Evolutionary conservation across 2,888 invertebrate species (phyloP).

Genomic region (Brassicogethes aeneus): DNA sequence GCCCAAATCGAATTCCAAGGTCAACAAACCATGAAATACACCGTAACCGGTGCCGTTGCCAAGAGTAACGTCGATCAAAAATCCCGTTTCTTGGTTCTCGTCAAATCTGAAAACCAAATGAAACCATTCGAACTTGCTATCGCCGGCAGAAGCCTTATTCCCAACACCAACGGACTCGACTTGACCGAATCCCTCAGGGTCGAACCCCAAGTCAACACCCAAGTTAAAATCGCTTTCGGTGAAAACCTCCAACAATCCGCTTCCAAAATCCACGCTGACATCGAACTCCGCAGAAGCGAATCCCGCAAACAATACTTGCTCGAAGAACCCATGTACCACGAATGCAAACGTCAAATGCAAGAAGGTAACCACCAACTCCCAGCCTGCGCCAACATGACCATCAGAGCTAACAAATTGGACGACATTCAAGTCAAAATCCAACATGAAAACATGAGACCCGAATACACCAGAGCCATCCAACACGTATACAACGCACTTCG

Average conservation of each 20-base stretch:
- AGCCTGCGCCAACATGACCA: constrained; percentile 48
- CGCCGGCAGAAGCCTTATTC: constrained; percentile 41
- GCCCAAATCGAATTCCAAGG: constrained; percentile 48
- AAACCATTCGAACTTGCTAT: constrained; percentile 44
- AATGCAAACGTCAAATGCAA: constrained; percentile 43
- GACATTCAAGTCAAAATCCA: constrained; percentile 42
- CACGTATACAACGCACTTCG: constrained; percentile 38
- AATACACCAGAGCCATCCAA: constrained; percentile 42
- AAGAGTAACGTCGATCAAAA: constrained; percentile 50
- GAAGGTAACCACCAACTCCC: constrained; percentile 45
- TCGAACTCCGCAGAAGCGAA: constrained; percentile 44
- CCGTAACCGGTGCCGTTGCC: constrained; percentile 46
- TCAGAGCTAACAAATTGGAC: constrained; percentile 47
- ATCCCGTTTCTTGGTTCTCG: constrained; percentile 44
- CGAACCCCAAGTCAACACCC: constrained; percentile 43
- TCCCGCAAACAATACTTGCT: constrained; percentile 43
- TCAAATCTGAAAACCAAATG: constrained; percentile 30
- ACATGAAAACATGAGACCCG: constrained; percentile 44
- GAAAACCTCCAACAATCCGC: constrained; percentile 33
- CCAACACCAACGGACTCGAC: constrained; percentile 46
- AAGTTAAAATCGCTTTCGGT: constrained; percentile 47
- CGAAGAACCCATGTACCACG: constrained; percentile 38
- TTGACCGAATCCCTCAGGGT: constrained; percentile 47
- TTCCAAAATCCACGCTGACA: constrained; percentile 28
- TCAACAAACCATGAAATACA: constrained; percentile 43